These are phyloP conservation scores for Triops cancriformis DNA, from an alignment of 1,140 invertebrate species.

Conservation along the genomic window DNA sequence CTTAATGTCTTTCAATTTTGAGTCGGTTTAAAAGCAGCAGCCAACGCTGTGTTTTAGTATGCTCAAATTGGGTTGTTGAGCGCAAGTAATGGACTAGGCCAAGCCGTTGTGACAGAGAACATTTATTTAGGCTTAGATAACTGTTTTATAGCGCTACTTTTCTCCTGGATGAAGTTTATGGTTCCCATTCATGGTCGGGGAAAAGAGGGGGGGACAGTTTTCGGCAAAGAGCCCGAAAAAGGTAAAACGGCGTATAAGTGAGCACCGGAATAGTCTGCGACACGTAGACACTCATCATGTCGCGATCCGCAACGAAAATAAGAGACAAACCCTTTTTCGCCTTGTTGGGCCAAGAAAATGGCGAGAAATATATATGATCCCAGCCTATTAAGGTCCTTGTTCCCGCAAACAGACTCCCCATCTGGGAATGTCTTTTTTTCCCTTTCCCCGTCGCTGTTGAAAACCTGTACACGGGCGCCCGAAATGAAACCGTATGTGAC, in stretches of 20 bases:
- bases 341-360: not conserved
- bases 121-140: slow-evolving; percentile 14
- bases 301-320: not conserved
- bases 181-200: not conserved
- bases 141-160: slow-evolving; percentile 14
- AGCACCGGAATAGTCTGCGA: not conserved
- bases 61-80: slow-evolving; percentile 5
- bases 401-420: not conserved
- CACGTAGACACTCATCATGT: not conserved
- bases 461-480: not conserved
- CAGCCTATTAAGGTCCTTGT: not conserved
- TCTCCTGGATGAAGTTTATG: slow-evolving; percentile 13
- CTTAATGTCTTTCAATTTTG: slow-evolving; percentile 11
- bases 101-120: slow-evolving; percentile 1
- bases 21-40: not conserved
- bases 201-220: not conserved
- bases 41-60: not conserved
- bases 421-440: not conserved
- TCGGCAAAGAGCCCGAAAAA: not conserved
- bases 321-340: not conserved
- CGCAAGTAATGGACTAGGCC: not conserved
- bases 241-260: not conserved
- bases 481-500: slow-evolving; percentile 1
- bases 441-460: not conserved
- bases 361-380: not conserved